Evolutionary conservation across 2,888 invertebrate genomes (phyloP), one percentile per base, ranked within the genome.

Genomic region (Camptogramma bilineatum): DNA sequence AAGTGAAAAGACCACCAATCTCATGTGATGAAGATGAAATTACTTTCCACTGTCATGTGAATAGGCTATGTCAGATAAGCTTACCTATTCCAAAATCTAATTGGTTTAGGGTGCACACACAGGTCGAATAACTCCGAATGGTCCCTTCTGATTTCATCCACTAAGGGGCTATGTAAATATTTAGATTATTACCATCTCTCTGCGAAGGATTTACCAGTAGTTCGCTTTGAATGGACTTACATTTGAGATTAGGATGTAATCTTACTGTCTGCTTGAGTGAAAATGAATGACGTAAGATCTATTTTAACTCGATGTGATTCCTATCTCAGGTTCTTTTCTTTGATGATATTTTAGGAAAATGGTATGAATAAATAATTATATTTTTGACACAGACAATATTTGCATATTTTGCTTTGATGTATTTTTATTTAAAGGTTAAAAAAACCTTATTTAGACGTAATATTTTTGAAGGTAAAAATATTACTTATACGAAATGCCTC

Each of bases 81-180:
- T 50, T 18, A 53, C 48, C 54, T 50, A 72, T 72, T 74, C 53
- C 63, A 62, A 69, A 66, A 69, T 69, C 72, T 76, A 74, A 77
- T 76, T 77, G 73, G 70, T 72, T 65, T 68, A 67, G 72, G 76
- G 47, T 59, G 68, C 51, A 70, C 66, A 70, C 66, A 69, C 72
- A 72, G 66, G 58, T 56, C 61, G 73, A 74, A 67, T 73, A 68
- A 73, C 62, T 62, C 39, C 68, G 70, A 79, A 76, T 77, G 64
- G 73, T 50, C 64, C 57, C 65, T 62, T 62, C 69, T 73, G 66
- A 73, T 69, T 70, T 64, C 69, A 66, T 70, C 71, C 61, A 71
- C 66, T 67, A 71, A 73, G 52, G 65, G 62, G 53, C 48, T 47
- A 66, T 61, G 57, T 62, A 65, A 57, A 65, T 65, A 48, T 57